Conservation (phyloP, 2,888 invertebrate species). For the Amphipyra berbera region DNA sequence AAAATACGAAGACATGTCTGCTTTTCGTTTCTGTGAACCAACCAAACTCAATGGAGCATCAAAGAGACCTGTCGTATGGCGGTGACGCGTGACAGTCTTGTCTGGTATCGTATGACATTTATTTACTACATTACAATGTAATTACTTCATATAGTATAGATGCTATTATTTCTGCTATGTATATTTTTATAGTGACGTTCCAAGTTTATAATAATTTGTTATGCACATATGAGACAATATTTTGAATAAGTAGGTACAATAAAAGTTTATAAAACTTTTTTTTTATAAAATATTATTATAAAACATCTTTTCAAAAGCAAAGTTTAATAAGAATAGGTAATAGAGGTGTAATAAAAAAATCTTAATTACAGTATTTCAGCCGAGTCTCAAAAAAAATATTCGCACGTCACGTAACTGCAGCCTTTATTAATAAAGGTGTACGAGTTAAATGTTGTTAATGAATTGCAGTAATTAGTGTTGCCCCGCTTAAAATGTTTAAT, state of each 20-base stretch:
- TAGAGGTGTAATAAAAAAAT: slow-evolving; percentile 44
- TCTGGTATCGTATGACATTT: slow-evolving; percentile 9
- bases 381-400: slow-evolving; percentile 43
- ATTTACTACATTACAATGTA: slow-evolving; percentile 13
- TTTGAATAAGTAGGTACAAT: no score
- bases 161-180: neutral
- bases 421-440: slow-evolving; percentile 46
- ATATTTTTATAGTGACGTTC: neutral
- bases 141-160: neutral
- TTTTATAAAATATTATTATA: no score
- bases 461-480: slow-evolving; percentile 60
- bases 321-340: slow-evolving; percentile 41
- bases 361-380: slow-evolving; percentile 49
- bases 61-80: slow-evolving; percentile 30
- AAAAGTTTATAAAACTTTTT: no score
- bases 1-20: no score
- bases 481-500: slow-evolving; percentile 53
- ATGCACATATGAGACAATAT: no score
- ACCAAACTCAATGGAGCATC: slow-evolving; percentile 37
- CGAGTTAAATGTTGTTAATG: slow-evolving; percentile 58
- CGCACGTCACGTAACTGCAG: slow-evolving; percentile 55
- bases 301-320: neutral
- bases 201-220: neutral
- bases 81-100: slow-evolving; percentile 23
- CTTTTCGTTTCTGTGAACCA: neutral